Conservation (phyloP, 2,888 invertebrate genomes). For the Philhelius pedissequus region DNA sequence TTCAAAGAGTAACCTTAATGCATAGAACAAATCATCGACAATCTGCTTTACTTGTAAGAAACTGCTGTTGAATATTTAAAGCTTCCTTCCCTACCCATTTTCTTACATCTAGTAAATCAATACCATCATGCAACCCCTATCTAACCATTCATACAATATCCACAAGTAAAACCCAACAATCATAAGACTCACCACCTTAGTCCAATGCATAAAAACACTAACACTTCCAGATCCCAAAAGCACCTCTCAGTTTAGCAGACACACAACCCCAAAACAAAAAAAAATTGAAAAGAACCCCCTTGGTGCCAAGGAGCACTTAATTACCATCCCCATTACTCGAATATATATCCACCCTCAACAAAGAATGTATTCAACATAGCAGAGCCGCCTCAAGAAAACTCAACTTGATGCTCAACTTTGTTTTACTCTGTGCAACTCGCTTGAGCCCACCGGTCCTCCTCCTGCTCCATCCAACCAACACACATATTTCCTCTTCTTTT, state of each 20-base stretch:
- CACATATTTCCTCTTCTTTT: slow-evolving; percentile 23
- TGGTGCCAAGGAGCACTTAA: slow-evolving; percentile 55
- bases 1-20: background rate
- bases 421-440: slow-evolving; percentile 1
- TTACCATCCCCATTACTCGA: slow-evolving; percentile 66
- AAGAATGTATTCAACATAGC: slow-evolving; percentile 71
- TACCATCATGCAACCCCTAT: background rate
- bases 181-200: slow-evolving; percentile 34
- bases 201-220: slow-evolving; percentile 25
- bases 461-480: background rate
- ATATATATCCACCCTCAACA: slow-evolving; percentile 70
- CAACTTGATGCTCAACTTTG: slow-evolving; percentile 71
- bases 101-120: background rate
- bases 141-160: background rate
- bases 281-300: background rate
- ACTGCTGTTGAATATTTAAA: slow-evolving; percentile 33
- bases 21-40: background rate
- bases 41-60: background rate
- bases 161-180: slow-evolving; percentile 15
- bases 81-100: background rate
- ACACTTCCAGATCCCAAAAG: slow-evolving; percentile 29
- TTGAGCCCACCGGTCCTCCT: background rate
- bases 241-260: slow-evolving; percentile 2
- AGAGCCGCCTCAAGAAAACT: slow-evolving; percentile 72
- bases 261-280: slow-evolving; percentile 1